These are phyloP conservation scores for Pelosia muscerda DNA, from an alignment of 2,888 invertebrate genomes.

Conservation along the genomic window DNA sequence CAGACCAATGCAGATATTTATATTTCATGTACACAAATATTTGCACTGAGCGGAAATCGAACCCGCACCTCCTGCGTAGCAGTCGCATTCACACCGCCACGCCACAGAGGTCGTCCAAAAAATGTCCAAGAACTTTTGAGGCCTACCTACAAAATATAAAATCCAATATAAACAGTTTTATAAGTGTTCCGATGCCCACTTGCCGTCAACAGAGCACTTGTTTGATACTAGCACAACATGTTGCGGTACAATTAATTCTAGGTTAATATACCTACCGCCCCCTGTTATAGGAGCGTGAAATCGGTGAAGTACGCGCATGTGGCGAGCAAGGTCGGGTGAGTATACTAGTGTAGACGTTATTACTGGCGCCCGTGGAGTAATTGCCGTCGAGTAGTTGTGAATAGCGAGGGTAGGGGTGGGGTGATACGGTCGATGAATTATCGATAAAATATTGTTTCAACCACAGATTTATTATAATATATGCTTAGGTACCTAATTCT, in stretches of 20 bases:
- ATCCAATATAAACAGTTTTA: too few species aligned
- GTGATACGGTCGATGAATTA: background rate
- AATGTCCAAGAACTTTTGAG: too few species aligned
- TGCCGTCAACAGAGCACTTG: background rate
- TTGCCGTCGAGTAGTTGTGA: slow-evolving; percentile 34
- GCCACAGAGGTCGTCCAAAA: too few species aligned
- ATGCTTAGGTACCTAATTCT: too few species aligned
- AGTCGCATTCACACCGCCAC: too few species aligned
- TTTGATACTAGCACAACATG: background rate
- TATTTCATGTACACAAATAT: too few species aligned
- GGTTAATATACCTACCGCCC: slow-evolving; percentile 20
- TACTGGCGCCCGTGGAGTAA: slow-evolving; percentile 44
- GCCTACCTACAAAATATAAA: too few species aligned
- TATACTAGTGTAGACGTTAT: slow-evolving; percentile 32
- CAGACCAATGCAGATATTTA: too few species aligned
- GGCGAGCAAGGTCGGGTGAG: slow-evolving; percentile 23
- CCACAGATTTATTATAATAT: background rate
- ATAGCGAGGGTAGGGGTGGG: slow-evolving; percentile 14
- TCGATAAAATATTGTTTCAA: slow-evolving; percentile 25
- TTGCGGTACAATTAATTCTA: background rate
- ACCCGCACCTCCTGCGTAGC: too few species aligned
- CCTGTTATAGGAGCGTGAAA: slow-evolving; percentile 50
- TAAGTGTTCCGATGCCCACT: background rate
- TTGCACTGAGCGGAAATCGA: too few species aligned
- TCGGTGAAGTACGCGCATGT: slow-evolving; percentile 32